A percentile compares a stretch with the other conserved stretches of the same genome.
phyloP scores from a whole-genome alignment of 2,113 vertebrate genomes.

The Amphiprion ocellaris region DNA sequence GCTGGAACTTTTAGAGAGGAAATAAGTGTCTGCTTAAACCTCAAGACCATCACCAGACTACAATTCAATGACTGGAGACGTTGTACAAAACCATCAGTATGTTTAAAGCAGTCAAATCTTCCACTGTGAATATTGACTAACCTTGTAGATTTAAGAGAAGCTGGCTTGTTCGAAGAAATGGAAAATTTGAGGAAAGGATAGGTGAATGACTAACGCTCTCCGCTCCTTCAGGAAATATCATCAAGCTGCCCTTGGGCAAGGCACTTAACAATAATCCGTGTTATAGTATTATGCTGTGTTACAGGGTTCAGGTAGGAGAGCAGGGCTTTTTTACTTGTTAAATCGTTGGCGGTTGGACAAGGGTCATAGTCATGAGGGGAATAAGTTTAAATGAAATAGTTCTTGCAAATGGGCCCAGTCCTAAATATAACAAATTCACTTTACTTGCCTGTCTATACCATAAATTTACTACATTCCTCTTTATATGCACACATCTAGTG shows the following conservation, averaged over 20 bases:
- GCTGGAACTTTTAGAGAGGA: slow-evolving; percentile 1
- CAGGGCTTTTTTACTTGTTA: slow-evolving; percentile 16
- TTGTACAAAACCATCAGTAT: slow-evolving; percentile 2
- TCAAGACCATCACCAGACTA: slow-evolving; percentile 18
- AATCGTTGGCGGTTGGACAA: slow-evolving; percentile 7
- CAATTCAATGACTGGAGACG: slow-evolving; percentile 3
- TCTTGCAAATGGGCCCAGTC: slow-evolving; percentile 3
- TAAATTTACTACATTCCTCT: background rate
- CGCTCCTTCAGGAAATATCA: slow-evolving; percentile 29
- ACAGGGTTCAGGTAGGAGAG: slow-evolving; percentile 34
- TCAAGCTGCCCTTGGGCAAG: slow-evolving; percentile 38
- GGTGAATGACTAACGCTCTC: slow-evolving; percentile 49
- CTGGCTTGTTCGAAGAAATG: slow-evolving; percentile 19
- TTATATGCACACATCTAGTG: background rate
- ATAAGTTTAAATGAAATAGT: slow-evolving; percentile 14
- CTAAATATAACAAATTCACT: background rate
- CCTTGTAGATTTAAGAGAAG: slow-evolving; percentile 30
- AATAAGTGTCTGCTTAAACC: slow-evolving; percentile 18
- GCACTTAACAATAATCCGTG: slow-evolving; percentile 46
- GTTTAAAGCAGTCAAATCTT: slow-evolving; percentile 25
- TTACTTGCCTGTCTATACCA: background rate
- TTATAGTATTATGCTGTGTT: slow-evolving; percentile 32
- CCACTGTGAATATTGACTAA: slow-evolving; percentile 4
- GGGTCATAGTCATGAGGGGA: background rate
- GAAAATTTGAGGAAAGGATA: slow-evolving; percentile 20